These are phyloP conservation scores for Mustelus asterias DNA, from an alignment of 2,113 vertebrate genomes.

Conservation along the genomic window DNA sequence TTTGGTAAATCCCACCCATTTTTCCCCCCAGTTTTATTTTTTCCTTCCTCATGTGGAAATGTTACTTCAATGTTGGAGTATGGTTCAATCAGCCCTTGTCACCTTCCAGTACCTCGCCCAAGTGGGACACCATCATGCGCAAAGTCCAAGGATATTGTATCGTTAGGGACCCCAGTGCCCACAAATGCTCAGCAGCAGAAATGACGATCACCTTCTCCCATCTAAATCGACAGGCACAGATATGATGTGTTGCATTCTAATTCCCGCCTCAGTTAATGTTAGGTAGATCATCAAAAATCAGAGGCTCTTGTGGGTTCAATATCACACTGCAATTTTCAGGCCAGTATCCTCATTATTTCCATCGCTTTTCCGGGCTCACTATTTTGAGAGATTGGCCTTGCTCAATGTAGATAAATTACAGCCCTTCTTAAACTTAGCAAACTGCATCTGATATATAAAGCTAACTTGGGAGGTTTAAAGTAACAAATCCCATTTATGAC, in stretches of 20 bases:
- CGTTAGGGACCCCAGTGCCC: not conserved
- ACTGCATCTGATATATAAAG: not conserved
- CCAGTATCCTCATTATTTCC: not conserved
- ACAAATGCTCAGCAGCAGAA: too few relatives aligned
- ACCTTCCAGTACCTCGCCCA: not conserved
- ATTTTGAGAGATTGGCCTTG: not conserved
- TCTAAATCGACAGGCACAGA: not conserved
- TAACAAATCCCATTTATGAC: not conserved
- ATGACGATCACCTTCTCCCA: not conserved
- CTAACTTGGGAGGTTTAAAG: not conserved
- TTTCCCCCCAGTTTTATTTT: not conserved
- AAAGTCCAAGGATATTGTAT: not conserved
- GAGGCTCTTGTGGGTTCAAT: not conserved
- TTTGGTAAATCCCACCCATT: too few relatives aligned
- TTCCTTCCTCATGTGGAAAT: not conserved
- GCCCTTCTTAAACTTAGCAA: not conserved
- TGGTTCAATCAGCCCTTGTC: not conserved
- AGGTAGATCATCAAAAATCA: not conserved
- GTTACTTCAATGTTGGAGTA: not conserved
- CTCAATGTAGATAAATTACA: not conserved
- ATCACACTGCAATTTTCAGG: not conserved
- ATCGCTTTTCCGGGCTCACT: not conserved
- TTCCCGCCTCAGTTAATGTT: not conserved
- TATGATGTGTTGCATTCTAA: not conserved
- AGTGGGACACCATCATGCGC: not conserved